Evolutionary conservation across 1,140 invertebrate species (phyloP).

Genomic region (Sinella curviseta): DNA sequence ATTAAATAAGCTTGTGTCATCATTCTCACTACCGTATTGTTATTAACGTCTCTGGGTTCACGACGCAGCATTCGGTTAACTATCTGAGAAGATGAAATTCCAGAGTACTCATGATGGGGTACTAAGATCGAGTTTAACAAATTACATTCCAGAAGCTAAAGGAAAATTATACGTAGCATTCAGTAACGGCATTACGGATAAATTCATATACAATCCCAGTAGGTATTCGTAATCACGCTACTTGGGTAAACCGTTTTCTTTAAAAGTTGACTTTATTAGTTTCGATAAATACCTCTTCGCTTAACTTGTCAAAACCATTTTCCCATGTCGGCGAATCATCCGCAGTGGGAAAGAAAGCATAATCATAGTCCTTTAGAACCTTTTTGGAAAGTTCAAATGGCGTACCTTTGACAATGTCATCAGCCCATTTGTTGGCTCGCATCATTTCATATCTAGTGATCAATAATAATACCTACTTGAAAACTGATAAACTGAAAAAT

Average conservation of each 20-base stretch:
- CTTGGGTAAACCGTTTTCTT: too few relatives aligned
- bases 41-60: neutral
- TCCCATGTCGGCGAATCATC: too few relatives aligned
- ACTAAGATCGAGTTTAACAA: neutral
- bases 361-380: neutral
- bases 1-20: neutral
- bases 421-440: neutral
- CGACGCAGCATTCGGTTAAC: neutral
- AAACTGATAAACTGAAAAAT: neutral
- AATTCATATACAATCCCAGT: too few relatives aligned
- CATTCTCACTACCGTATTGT: constrained; percentile 22
- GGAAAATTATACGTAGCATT: too few relatives aligned
- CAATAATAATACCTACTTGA: neutral
- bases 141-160: neutral
- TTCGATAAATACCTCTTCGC: too few relatives aligned
- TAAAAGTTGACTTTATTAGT: too few relatives aligned
- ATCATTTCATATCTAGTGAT: neutral
- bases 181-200: too few relatives aligned
- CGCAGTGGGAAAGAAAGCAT: neutral
- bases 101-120: neutral
- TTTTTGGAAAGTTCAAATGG: neutral
- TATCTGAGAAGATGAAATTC: neutral
- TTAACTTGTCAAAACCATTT: too few relatives aligned
- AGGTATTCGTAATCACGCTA: too few relatives aligned
- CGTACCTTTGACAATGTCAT: neutral